phyloP scores from a whole-genome alignment of 2,797 vertebrate species.

The Alfaro cultratus region DNA sequence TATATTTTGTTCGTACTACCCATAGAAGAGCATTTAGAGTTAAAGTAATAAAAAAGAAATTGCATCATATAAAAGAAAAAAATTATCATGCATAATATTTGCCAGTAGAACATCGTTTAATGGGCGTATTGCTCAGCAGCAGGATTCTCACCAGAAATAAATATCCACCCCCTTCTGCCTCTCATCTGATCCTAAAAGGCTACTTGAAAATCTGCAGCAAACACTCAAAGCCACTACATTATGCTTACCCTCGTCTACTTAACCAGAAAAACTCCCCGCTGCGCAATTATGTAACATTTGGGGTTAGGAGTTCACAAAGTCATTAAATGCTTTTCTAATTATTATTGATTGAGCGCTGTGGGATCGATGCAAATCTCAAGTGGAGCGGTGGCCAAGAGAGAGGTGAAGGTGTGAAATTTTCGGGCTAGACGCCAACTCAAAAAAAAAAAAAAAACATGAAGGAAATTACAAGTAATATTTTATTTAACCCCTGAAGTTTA shows the following conservation, averaged over 20 bases:
- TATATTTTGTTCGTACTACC: neutral
- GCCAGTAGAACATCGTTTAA: slow-evolving; percentile 17
- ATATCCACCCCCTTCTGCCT: slow-evolving; percentile 26
- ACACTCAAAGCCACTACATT: slow-evolving; percentile 58
- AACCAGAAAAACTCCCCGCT: slow-evolving; percentile 42
- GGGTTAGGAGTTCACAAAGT: slow-evolving; percentile 75
- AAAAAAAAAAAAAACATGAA: neutral
- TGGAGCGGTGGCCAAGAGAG: slow-evolving; percentile 12
- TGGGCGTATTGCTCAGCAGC: slow-evolving; percentile 15
- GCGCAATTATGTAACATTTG: slow-evolving; percentile 62
- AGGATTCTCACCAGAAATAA: slow-evolving; percentile 32
- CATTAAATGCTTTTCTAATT: slow-evolving; percentile 80
- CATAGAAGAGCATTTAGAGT: neutral
- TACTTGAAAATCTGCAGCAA: slow-evolving; percentile 56
- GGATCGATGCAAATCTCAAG: slow-evolving; percentile 70
- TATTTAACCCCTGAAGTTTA: neutral
- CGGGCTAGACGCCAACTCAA: neutral
- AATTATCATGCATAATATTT: slow-evolving; percentile 8
- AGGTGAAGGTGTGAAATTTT: slow-evolving; percentile 31
- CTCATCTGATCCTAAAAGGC: slow-evolving; percentile 47
- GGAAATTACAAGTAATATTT: neutral
- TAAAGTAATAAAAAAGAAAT: neutral
- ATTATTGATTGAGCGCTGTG: slow-evolving; percentile 72
- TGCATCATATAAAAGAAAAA: neutral
- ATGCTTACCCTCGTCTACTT: slow-evolving; percentile 34